Conservation (phyloP, 2,888 invertebrate genomes). For the Campoplex nolae region DNA sequence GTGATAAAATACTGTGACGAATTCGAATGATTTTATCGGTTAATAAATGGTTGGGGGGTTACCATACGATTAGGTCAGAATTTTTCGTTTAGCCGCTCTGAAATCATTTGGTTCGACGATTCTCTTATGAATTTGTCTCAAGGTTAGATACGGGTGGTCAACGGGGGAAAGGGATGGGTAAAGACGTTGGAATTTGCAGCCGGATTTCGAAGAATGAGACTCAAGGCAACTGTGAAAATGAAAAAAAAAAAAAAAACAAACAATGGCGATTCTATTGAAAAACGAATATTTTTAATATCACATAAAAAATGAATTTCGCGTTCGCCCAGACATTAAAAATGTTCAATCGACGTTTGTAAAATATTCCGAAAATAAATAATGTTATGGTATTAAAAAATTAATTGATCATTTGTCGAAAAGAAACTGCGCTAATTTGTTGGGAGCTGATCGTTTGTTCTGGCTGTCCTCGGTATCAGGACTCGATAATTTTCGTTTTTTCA, state of each 20-base stretch:
- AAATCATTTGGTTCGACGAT: neutral
- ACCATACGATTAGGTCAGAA: neutral
- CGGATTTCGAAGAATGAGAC: conserved; percentile 13
- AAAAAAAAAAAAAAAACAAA: neutral
- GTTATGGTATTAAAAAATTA: neutral
- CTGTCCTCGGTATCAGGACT: conserved; percentile 68
- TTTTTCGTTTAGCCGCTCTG: conserved; percentile 15
- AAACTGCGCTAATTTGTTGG: conserved; percentile 76
- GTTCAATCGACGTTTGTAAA: neutral
- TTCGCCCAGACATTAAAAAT: neutral
- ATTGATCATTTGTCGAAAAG: conserved; percentile 72
- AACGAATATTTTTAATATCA: conserved; percentile 58
- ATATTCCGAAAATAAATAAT: conserved; percentile 10
- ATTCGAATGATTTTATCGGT: neutral
- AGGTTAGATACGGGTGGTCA: conserved; percentile 25
- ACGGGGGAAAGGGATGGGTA: conserved; percentile 4
- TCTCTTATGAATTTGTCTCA: conserved; percentile 1
- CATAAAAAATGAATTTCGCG: conserved; percentile 25
- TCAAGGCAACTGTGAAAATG: neutral
- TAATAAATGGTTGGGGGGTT: conserved; percentile 1
- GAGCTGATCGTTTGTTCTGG: conserved; percentile 75
- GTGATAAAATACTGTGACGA: too few species aligned
- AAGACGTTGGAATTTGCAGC: conserved; percentile 20
- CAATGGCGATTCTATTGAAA: neutral
- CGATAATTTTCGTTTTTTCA: conserved; percentile 78